These are phyloP conservation scores for Myodes glareolus DNA, from an alignment of 2,113 vertebrate species.

Conservation along the genomic window DNA sequence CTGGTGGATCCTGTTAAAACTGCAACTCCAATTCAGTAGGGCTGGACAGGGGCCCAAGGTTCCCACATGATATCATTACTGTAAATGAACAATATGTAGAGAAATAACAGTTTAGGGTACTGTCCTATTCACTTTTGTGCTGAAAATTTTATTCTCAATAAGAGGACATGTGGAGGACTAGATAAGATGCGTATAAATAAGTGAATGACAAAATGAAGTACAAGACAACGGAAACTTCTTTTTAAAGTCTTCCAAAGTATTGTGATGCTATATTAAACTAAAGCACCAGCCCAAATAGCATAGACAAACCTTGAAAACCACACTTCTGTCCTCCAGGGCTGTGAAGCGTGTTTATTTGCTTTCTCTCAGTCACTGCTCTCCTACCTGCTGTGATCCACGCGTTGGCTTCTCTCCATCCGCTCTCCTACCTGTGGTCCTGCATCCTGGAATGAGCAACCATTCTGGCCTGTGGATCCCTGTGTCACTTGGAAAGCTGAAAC, in stretches of 20 bases:
- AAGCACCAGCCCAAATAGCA: neutral
- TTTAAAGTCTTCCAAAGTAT: neutral
- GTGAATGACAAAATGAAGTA: neutral
- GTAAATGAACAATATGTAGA: neutral
- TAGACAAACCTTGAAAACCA: neutral
- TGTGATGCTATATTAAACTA: neutral
- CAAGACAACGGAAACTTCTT: neutral
- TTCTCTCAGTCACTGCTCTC: neutral
- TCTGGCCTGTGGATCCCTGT: conserved; percentile 5
- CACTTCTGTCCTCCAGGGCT: neutral
- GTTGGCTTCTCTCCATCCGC: conserved; percentile 5
- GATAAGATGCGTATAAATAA: neutral
- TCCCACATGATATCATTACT: neutral
- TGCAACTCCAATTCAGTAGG: neutral
- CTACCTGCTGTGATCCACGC: conserved; percentile 14
- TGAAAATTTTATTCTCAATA: neutral
- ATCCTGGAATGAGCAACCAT: neutral
- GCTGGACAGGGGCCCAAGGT: neutral
- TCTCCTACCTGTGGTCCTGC: neutral
- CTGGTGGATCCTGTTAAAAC: neutral
- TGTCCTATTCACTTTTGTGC: neutral
- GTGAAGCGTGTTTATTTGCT: neutral
- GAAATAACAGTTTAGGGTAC: neutral
- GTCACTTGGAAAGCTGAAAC: neutral
- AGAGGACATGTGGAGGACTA: neutral